Conservation (phyloP, 2,797 vertebrate genomes). For the Neomorphus geoffroyi region DNA sequence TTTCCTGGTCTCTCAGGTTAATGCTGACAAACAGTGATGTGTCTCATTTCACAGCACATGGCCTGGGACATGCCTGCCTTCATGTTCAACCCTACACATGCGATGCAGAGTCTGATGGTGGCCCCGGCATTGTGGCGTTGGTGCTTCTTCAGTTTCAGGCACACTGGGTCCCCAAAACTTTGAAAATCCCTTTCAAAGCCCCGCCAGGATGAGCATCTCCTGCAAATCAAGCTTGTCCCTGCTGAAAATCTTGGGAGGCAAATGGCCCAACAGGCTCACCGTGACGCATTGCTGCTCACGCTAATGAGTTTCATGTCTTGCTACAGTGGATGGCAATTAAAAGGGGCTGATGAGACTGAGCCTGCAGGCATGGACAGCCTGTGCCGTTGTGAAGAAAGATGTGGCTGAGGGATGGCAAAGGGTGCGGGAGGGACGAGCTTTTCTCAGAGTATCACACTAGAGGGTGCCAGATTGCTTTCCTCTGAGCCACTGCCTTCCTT, state of each 20-base stretch:
- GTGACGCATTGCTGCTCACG: not conserved
- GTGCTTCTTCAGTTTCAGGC: not conserved
- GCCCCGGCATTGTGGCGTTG: rapidly evolving
- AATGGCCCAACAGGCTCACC: not conserved
- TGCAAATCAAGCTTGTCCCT: rapidly evolving
- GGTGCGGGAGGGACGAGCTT: not conserved
- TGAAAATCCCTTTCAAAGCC: not conserved
- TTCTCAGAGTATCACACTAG: conserved; percentile 54
- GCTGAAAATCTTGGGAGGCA: not conserved
- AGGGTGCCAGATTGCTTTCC: conserved; percentile 67
- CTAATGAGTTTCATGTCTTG: conserved; percentile 5
- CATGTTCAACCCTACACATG: rapidly evolving
- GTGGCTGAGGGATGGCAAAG: not conserved
- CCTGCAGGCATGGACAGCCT: not conserved
- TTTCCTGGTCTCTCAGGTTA: not conserved
- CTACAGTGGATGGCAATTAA: conserved; percentile 5
- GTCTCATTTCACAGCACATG: rapidly evolving
- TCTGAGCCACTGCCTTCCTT: not conserved
- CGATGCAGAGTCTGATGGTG: rapidly evolving
- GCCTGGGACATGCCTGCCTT: not conserved
- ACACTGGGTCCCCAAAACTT: rapidly evolving
- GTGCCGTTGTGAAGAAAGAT: not conserved
- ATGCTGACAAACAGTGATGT: rapidly evolving
- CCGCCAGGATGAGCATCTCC: rapidly evolving
- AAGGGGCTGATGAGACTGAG: not conserved